Evolutionary conservation across 2,888 invertebrate genomes (phyloP), one percentile per base, ranked within the genome.

Genomic region (Tolmerus cingulatus): DNA sequence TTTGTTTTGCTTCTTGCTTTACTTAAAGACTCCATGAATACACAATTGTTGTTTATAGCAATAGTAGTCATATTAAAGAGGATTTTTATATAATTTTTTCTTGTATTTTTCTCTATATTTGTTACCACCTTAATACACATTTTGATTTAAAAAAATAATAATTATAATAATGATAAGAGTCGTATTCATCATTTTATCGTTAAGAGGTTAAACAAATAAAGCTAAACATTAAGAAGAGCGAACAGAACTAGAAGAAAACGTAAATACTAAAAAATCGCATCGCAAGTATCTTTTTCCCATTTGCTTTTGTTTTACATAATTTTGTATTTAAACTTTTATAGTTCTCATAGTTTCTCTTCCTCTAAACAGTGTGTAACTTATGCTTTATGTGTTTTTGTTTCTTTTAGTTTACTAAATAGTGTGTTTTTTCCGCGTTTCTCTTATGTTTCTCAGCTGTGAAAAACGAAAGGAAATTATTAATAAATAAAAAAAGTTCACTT

Each of bases 111-210:
- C 57, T 82, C 55, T 82, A 82, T 82, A 82, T 82, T 82, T 82
- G 82, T 82, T 82, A 82, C 82, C 82, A 82, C 82, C 82, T 82
- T 82, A 82, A 82, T 82, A 82, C 82, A 82, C 82, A 82, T 82
- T 82, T 82, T 82, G 82, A 82, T 82, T 82, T 57, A 4, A 82
- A 82, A 82, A 82, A 66, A 66, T 66, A 66, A 66, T 66, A 66
- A 66, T 66, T 66, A 66, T 66, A 66, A 66, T 66, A 66, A 66
- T 66, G 66, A 66, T 66, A 66, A 66, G 66, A 66, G 66, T 66
- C 66, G 66, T 66, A 57, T 57, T 57, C 66, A 66, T 66, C 66
- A 66, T 66, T 66, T 66, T 66, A 66, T 66, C 66, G 66, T 66
- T 66, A 66, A 66, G 66, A 82, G 57, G 82, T 57, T 82, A 82